phyloP scores from a whole-genome alignment of 2,797 vertebrate species.

The Pyrocephalus nanus region DNA sequence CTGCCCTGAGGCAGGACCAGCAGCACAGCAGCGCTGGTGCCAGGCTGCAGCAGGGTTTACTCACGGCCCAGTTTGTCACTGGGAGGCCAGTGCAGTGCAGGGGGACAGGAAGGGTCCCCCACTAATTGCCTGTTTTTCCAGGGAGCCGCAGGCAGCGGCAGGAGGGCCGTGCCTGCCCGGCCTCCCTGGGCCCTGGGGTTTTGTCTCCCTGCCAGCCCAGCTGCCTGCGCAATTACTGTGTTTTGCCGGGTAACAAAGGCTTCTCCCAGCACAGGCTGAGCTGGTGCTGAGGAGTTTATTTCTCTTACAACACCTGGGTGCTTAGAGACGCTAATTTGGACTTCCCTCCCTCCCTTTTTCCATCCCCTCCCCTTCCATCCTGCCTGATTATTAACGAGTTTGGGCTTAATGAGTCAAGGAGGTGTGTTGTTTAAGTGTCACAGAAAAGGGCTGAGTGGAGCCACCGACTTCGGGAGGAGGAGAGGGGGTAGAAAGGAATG shows the following conservation, averaged over 20 bases:
- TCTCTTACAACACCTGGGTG: slow-evolving; percentile 67
- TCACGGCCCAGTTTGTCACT: neutral
- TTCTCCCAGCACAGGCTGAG: slow-evolving; percentile 50
- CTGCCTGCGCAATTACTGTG: slow-evolving; percentile 49
- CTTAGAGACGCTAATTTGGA: slow-evolving; percentile 61
- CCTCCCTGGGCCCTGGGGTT: neutral
- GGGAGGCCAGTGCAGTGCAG: neutral
- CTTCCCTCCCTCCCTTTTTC: slow-evolving; percentile 50
- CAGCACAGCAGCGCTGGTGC: neutral
- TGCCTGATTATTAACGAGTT: slow-evolving; percentile 35
- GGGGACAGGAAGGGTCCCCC: neutral
- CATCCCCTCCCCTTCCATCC: slow-evolving; percentile 60
- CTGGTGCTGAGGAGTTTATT: slow-evolving; percentile 53
- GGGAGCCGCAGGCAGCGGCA: neutral
- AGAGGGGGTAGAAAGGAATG: neutral
- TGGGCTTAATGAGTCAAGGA: slow-evolving; percentile 57
- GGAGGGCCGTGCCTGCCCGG: neutral
- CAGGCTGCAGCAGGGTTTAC: neutral
- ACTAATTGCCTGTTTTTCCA: neutral
- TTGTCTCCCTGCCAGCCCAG: slow-evolving; percentile 55
- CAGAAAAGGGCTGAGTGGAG: neutral
- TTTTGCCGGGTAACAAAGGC: slow-evolving; percentile 57
- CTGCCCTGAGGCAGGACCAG: neutral
- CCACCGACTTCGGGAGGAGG: neutral
- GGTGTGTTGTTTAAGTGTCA: slow-evolving; percentile 17